Base-by-base conservation (phyloP, 2,888 invertebrate genomes). In the Parasteatoda lunata region DNA sequence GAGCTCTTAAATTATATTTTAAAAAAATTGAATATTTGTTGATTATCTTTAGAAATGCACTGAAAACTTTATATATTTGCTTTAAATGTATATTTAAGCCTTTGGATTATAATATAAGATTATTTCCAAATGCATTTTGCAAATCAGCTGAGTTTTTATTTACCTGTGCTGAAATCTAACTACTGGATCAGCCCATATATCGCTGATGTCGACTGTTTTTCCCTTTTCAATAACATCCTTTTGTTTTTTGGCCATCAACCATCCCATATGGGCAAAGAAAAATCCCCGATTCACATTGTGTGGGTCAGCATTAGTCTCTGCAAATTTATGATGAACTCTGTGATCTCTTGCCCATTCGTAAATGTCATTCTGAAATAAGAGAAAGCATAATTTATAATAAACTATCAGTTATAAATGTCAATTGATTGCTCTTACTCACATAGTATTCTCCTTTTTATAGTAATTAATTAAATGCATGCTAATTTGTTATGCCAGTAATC, bases 181-280 rank as follows among this genome's bases (percentile, higher is more conserved):
- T 2, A 93, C 92, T 54, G 92, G 92, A 89, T 93, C 93, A 66
- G 90, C 91, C 84, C 90, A 89, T 49, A 93, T 91, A 89, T 93
- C 93, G 59, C 91, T 91, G 52, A 93, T 85, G 88, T 93, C 92
- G n/a, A 93, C 90, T 52, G 91, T 90, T 77, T 92, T 92, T 82
- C 93, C 93, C 89, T 92, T 93, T 51, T 90, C 91, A 84, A 91
- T 92, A 49, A 93, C 92, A 89, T 92, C 92, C 8, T 92, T 93
- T 89, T 93, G 93, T 90, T 93, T 93, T 70, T 91, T 91, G 47
- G 92, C 91, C 79, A 93, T 89, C 66, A 93, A 90, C 93, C 93
- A 93, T 71, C 93, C 93, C 89, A 93, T 91, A 89, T 93, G 93
- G 6, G 93, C 90, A 89, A 93, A 93, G 91, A 93, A 93, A 91